phyloP scores from a whole-genome alignment of 2,113 vertebrate species.

The Pantherophis guttatus region DNA sequence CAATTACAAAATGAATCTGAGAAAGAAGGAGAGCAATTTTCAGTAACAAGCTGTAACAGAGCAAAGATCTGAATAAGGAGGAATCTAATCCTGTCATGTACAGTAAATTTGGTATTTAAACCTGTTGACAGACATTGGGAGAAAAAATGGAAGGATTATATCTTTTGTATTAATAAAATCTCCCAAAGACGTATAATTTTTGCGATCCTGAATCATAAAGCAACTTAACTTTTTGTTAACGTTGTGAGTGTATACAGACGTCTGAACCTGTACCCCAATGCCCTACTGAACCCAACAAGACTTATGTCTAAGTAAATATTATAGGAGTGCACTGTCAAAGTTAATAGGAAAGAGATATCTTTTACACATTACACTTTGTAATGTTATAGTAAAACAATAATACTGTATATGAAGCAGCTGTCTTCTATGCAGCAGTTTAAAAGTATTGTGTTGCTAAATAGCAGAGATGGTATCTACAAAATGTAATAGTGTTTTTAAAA shows the following conservation, averaged over 20 bases:
- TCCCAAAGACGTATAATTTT: slow-evolving; percentile 9
- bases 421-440: slow-evolving; percentile 26
- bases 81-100: slow-evolving; percentile 7
- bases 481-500: neutral
- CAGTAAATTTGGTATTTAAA: slow-evolving; percentile 46
- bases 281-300: neutral
- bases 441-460: slow-evolving; percentile 8
- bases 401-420: neutral
- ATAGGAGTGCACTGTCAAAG: neutral
- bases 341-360: slow-evolving; percentile 37
- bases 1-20: neutral
- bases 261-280: neutral
- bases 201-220: neutral
- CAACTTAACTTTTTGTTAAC: neutral
- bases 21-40: slow-evolving; percentile 2
- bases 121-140: slow-evolving; percentile 13
- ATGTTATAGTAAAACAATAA: slow-evolving; percentile 18
- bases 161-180: slow-evolving; percentile 27
- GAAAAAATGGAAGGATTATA: slow-evolving; percentile 19
- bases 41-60: neutral
- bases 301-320: neutral
- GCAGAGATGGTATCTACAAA: slow-evolving; percentile 15
- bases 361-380: slow-evolving; percentile 18
- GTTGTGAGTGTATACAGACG: neutral
- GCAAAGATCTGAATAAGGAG: neutral